phyloP scores from a whole-genome alignment of 2,797 vertebrate genomes.

The Cossypha dichroa region DNA sequence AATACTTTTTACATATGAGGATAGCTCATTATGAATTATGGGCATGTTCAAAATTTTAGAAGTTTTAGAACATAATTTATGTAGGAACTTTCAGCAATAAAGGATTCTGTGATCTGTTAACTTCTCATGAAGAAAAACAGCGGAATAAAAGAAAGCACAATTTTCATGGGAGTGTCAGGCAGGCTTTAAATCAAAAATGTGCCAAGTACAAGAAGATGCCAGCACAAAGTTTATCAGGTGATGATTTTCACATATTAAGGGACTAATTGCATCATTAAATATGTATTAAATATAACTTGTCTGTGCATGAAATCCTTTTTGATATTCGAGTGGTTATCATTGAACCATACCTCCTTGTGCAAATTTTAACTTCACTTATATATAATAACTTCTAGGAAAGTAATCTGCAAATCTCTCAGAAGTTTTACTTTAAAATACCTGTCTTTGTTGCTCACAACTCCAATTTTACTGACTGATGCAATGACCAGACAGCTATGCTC shows the following conservation, averaged over 20 bases:
- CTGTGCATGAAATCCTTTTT: neutral
- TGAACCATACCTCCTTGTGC: neutral
- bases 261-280: neutral
- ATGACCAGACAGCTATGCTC: neutral
- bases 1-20: neutral
- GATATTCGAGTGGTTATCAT: neutral
- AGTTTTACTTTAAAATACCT: neutral
- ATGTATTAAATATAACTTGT: neutral
- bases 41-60: neutral
- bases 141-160: neutral
- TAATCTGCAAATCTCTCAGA: neutral
- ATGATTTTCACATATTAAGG: neutral
- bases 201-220: neutral
- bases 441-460: neutral
- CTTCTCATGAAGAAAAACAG: neutral
- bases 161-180: neutral
- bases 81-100: neutral
- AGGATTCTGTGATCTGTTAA: neutral
- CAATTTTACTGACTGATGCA: neutral
- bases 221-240: neutral
- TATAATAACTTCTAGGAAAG: neutral
- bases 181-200: neutral
- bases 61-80: neutral
- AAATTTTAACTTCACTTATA: neutral
- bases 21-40: neutral